These are phyloP conservation scores for Scylla paramamosain DNA, from an alignment of 1,140 invertebrate genomes.

Conservation along the genomic window DNA sequence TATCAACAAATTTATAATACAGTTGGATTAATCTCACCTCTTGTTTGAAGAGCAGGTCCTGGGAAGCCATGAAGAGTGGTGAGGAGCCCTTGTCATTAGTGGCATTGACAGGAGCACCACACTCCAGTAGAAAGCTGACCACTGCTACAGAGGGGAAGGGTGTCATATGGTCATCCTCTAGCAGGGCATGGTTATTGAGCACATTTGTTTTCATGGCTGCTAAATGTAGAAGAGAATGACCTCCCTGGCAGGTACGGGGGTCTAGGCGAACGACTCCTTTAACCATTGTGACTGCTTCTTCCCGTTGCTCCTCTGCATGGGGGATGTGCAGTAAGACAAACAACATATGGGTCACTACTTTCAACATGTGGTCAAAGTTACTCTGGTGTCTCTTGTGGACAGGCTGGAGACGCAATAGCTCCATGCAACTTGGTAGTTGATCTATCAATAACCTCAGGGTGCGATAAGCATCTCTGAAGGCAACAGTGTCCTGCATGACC, in stretches of 20 bases:
- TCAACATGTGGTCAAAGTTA: conserved; percentile 85
- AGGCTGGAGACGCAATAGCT: conserved; percentile 85
- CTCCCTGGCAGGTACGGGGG: conserved; percentile 86
- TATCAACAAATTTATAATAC: too few relatives aligned
- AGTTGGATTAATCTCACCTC: conserved; percentile 80
- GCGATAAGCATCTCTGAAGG: conserved; percentile 87
- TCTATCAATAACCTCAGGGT: conserved; percentile 86
- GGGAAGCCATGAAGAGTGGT: conserved; percentile 88
- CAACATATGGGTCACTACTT: conserved; percentile 89
- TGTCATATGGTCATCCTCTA: conserved; percentile 85
- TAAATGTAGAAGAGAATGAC: conserved; percentile 90
- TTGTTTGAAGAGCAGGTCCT: conserved; percentile 80
- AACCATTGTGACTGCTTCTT: conserved; percentile 59
- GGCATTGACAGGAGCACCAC: conserved; percentile 88
- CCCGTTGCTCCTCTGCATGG: conserved; percentile 81
- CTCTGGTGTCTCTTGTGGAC: conserved; percentile 89
- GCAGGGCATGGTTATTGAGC: conserved; percentile 88
- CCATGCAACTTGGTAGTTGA: conserved; percentile 83
- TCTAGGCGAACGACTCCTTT: conserved; percentile 81
- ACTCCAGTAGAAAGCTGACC: conserved; percentile 86
- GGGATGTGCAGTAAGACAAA: conserved; percentile 87
- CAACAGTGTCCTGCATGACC: conserved; percentile 83
- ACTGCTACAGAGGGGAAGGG: conserved; percentile 87
- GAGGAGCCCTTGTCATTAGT: conserved; percentile 88
- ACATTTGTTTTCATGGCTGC: conserved; percentile 89